Conservation (phyloP, 2,113 vertebrate species). For the Anolis carolinensis region DNA sequence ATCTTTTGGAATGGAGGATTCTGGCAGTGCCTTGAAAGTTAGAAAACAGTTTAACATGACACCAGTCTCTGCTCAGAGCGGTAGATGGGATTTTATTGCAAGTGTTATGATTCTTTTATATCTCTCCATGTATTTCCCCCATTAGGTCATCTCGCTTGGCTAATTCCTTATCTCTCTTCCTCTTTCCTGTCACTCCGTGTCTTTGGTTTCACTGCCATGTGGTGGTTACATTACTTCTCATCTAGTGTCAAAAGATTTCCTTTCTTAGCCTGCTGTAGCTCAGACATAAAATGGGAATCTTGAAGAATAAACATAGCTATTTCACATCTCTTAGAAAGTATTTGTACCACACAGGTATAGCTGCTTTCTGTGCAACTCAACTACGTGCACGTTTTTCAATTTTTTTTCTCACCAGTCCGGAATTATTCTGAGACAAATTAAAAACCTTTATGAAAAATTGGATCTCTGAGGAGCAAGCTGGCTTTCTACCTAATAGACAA, state of each 20-base stretch:
- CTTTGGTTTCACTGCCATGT: not conserved
- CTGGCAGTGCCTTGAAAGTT: not conserved
- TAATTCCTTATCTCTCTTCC: not conserved
- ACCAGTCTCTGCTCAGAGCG: accelerated
- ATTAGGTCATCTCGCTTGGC: not conserved
- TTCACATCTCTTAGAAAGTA: no score
- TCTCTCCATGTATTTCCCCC: not conserved
- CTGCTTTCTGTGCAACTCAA: no score
- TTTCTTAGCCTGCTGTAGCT: not conserved
- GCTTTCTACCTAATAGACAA: no score
- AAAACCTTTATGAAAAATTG: no score
- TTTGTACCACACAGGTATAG: no score
- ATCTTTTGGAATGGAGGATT: constrained; percentile 9
- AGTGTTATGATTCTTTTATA: not conserved
- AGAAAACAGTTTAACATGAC: not conserved
- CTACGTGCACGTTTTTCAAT: no score
- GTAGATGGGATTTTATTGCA: not conserved
- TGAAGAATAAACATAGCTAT: not conserved
- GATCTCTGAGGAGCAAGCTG: no score
- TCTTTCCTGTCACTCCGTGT: not conserved
- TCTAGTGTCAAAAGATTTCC: not conserved
- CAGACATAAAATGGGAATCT: not conserved
- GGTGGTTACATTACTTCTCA: not conserved
- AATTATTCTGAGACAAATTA: no score
- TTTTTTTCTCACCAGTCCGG: no score